Base-by-base conservation (phyloP, 2,888 invertebrate species). In the Melieria omissa region DNA sequence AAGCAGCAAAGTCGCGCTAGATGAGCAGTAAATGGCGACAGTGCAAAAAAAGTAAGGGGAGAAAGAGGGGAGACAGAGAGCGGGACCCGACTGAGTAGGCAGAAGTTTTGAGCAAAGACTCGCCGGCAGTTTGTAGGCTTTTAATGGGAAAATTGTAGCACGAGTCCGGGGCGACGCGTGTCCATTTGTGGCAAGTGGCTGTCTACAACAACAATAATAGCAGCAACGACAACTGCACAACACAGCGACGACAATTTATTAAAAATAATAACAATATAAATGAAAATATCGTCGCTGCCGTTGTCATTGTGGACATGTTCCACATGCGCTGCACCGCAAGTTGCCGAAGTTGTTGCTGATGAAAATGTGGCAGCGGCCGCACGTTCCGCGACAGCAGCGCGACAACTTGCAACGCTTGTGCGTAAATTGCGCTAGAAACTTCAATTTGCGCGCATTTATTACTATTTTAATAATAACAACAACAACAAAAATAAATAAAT, bases 361-460 rank as follows among this genome's bases (percentile, higher is more conserved):
- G 12, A 12, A 49, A 49, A 49, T 49, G 8, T 12, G 12, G 8
- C 49, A 49, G 49, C 12, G 9, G 49, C 49, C 49, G 12, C 8
- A 12, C 8, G 49, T 49, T 49, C 49, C 49, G 8, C 49, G 9
- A 49, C 12, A 16, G 16, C 16, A 16, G 10, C 10, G 8, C 58
- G 5, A 58, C 16, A 58, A 9, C 16, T 29, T 58, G 52, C 14
- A 52, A 52, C 58, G 16, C 58, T 16, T 10, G 10, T 58, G 58
- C 16, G 29, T 10, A n/a, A 58, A 58, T 58, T 58, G 58, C n/a
- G 29, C 58, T 58, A 58, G 58, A 29, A 58, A 58, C 6, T 16
- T 42, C 5, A 12, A 58, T 58, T 58, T 12, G 10, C n/a, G 16
- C 4, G 10, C n/a, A 58, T 58, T 16, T 41, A 58, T 58, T 16